phyloP scores from a whole-genome alignment of 2,797 vertebrate species.

The Trichosurus vulpecula region DNA sequence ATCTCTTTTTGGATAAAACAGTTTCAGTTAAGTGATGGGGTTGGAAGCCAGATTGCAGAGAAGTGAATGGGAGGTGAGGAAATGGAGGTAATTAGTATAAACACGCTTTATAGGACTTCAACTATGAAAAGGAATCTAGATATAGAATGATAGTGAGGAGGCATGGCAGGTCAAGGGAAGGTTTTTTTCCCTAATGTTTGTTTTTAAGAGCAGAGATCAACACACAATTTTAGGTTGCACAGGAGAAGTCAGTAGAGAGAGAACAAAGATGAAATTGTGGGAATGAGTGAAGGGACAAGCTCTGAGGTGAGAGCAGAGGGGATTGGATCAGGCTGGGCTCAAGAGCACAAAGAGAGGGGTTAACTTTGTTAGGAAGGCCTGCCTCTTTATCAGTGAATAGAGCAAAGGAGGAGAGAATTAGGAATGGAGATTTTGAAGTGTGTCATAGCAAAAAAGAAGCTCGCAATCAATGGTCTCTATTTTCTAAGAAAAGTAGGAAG shows the following conservation, averaged over 20 bases:
- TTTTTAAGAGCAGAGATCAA: neutral
- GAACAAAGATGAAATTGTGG: neutral
- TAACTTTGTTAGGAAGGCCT: neutral
- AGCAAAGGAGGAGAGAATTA: neutral
- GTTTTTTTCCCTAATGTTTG: neutral
- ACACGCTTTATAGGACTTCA: neutral
- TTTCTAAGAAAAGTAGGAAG: neutral
- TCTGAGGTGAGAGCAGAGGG: neutral
- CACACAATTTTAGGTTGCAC: neutral
- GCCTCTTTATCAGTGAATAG: neutral
- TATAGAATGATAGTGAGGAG: neutral
- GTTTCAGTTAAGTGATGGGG: neutral
- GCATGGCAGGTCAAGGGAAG: neutral
- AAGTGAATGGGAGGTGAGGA: neutral
- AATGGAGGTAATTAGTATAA: neutral
- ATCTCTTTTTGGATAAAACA: neutral
- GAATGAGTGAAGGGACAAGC: neutral
- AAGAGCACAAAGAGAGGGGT: neutral
- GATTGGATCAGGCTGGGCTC: neutral
- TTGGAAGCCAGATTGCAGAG: neutral
- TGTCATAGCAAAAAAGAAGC: neutral
- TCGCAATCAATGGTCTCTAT: neutral
- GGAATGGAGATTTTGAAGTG: neutral
- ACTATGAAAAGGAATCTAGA: neutral
- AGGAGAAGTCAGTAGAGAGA: neutral